Percentiles rank a stretch among this genome's conserved stretches.
Conservation (phyloP, 2,888 invertebrate genomes). For the Phorcus lineatus region DNA sequence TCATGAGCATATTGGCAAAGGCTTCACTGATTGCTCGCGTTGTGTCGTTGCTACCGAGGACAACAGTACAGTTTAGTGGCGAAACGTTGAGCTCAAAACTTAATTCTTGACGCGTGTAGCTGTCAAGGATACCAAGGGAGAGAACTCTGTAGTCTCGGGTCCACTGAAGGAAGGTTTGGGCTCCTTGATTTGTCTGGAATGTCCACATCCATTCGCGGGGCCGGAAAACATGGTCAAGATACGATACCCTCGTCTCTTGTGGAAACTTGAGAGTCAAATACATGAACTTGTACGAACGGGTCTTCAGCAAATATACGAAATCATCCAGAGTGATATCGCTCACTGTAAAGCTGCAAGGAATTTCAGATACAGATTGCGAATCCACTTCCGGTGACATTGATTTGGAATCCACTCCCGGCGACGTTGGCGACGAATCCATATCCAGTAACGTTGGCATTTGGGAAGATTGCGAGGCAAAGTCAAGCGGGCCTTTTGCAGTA, state of each 20-base stretch:
- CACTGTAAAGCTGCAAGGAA: neutral
- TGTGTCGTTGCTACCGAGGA: neutral
- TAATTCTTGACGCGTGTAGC: neutral
- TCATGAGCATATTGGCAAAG: neutral
- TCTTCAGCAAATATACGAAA: neutral
- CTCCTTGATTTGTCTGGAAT: neutral
- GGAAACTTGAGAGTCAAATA: neutral
- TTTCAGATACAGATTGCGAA: too few species aligned
- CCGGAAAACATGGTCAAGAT: neutral
- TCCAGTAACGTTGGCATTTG: too few species aligned
- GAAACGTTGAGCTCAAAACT: neutral
- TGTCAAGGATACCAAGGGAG: conserved; percentile 3
- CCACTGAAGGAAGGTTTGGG: neutral
- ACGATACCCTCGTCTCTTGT: neutral
- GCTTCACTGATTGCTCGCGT: neutral
- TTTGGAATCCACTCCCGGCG: too few species aligned
- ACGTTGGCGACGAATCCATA: too few species aligned
- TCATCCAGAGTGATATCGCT: neutral
- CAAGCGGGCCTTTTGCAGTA: too few species aligned
- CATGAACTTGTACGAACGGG: neutral
- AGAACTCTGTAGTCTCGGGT: neutral
- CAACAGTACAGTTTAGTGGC: neutral
- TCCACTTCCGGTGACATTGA: too few species aligned
- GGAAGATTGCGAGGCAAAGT: too few species aligned
- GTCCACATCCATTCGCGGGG: neutral